A percentile compares a stretch with the other conserved stretches of the same genome.
phyloP scores from a whole-genome alignment of 2,113 vertebrate genomes.

The Colius striatus region DNA sequence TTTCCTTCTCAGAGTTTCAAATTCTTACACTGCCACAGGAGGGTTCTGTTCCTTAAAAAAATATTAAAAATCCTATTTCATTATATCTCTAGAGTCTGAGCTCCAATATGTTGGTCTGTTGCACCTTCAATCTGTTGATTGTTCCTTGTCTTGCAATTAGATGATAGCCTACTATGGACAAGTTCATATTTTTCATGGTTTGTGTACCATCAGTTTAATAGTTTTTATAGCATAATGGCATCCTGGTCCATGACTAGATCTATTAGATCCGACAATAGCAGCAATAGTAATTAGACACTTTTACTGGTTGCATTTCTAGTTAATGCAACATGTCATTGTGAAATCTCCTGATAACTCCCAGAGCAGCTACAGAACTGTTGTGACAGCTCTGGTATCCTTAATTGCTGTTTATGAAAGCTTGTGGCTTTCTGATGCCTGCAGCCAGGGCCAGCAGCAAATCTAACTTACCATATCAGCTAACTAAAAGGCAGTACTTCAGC shows the following conservation, averaged over 20 bases:
- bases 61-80: neutral
- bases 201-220: neutral
- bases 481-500: conserved; percentile 50
- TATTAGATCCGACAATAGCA: neutral
- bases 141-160: neutral
- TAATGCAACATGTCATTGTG: neutral
- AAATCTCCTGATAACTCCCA: neutral
- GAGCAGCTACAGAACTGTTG: conserved; percentile 30
- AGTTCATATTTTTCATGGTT: neutral
- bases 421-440: conserved; percentile 54
- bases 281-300: neutral
- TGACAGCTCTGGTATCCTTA: conserved; percentile 36
- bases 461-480: conserved; percentile 55
- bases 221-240: neutral
- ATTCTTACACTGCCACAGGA: neutral
- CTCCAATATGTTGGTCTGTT: neutral
- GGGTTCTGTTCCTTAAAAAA: neutral
- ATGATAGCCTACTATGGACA: neutral
- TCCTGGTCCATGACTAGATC: neutral
- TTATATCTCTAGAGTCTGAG: neutral
- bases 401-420: conserved; percentile 56
- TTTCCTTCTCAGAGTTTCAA: neutral
- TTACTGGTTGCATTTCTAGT: neutral
- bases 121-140: neutral
- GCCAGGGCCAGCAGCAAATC: conserved; percentile 20